phyloP scores from a whole-genome alignment of 2,888 invertebrate genomes.

The Lymantria dispar region DNA sequence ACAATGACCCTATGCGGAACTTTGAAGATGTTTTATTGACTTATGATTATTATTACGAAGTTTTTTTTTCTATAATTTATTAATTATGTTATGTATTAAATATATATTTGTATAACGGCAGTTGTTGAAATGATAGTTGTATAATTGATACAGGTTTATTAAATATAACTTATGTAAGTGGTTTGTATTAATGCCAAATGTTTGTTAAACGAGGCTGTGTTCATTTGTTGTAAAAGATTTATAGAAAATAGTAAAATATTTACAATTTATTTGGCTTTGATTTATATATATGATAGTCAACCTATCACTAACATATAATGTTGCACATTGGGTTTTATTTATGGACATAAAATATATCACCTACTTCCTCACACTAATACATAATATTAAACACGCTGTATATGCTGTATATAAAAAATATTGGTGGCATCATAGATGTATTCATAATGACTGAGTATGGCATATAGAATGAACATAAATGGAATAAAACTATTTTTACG shows the following conservation, averaged over 20 bases:
- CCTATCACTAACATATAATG: background rate
- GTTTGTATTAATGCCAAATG: constrained; percentile 40
- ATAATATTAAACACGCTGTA: no score
- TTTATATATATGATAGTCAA: constrained; percentile 24
- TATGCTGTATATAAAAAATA: no score
- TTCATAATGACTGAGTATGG: background rate
- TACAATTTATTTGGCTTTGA: constrained; percentile 39
- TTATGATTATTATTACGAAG: constrained; percentile 26
- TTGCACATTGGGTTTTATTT: no score
- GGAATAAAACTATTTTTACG: no score
- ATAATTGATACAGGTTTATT: constrained; percentile 29
- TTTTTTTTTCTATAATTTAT: background rate
- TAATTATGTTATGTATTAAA: constrained; percentile 24
- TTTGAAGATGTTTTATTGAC: constrained; percentile 47
- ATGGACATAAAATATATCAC: no score
- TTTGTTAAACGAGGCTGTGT: constrained; percentile 50
- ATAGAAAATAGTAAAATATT: constrained; percentile 48
- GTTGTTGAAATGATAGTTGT: constrained; percentile 36
- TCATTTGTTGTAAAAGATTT: constrained; percentile 43
- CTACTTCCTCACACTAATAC: no score
- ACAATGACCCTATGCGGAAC: constrained; percentile 24
- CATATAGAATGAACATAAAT: background rate
- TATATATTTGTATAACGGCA: constrained; percentile 33
- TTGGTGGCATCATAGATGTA: no score
- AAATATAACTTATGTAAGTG: constrained; percentile 36